Percentiles rank a stretch among this genome's conserved stretches.
phyloP scores from a whole-genome alignment of 2,888 invertebrate species.

The Orthosia incerta region DNA sequence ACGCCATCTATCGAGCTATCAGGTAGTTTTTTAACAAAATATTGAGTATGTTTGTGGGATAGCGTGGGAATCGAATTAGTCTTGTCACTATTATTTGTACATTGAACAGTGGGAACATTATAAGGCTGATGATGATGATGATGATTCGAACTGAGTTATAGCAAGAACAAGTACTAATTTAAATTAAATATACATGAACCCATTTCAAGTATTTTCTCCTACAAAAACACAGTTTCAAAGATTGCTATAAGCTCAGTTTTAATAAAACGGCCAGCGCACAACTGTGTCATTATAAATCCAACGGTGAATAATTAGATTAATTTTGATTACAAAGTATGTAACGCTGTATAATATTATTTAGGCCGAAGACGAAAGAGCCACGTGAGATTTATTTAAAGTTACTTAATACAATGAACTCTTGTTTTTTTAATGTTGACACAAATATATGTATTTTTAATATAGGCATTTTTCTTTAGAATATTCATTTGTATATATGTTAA shows the following conservation, averaged over 20 bases:
- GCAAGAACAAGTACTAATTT: not conserved
- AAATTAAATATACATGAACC: not conserved
- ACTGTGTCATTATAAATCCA: slow-evolving; percentile 61
- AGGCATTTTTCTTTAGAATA: no score
- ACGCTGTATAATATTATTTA: slow-evolving; percentile 52
- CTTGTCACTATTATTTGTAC: no score
- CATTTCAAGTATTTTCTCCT: slow-evolving; percentile 31
- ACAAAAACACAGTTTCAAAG: slow-evolving; percentile 39
- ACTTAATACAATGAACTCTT: no score
- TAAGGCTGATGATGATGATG: no score
- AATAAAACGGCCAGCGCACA: slow-evolving; percentile 44
- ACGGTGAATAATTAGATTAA: slow-evolving; percentile 55
- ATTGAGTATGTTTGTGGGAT: no score
- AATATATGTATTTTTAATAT: no score
- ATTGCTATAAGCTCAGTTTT: slow-evolving; percentile 33
- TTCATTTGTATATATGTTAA: no score
- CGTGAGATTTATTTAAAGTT: slow-evolving; percentile 35
- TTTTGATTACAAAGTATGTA: slow-evolving; percentile 56
- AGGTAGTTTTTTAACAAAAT: no score
- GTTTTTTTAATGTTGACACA: no score
- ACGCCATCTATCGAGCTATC: no score
- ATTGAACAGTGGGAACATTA: no score
- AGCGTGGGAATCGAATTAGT: no score
- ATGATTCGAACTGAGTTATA: not conserved
- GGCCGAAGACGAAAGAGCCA: slow-evolving; percentile 39